phyloP scores from a whole-genome alignment of 2,797 vertebrate species.

The Hapalemur alaotrensis region DNA sequence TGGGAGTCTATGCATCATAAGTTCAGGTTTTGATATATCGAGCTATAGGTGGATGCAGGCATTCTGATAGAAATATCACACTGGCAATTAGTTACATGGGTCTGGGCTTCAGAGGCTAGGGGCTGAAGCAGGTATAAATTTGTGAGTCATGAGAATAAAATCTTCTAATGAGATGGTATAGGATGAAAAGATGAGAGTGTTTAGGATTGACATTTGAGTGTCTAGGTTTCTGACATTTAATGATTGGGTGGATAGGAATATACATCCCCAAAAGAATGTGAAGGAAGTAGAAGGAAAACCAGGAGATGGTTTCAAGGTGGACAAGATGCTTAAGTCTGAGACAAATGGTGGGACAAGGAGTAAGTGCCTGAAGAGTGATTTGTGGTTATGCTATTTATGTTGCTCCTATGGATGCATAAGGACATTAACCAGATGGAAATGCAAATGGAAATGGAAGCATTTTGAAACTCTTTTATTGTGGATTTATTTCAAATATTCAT shows the following conservation, averaged over 20 bases:
- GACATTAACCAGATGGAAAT: constrained; percentile 30
- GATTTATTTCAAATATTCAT: constrained; percentile 43
- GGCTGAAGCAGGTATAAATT: neutral
- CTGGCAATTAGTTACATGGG: neutral
- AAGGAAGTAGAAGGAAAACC: neutral
- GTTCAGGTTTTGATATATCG: neutral
- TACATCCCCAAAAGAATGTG: neutral
- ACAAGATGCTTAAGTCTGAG: neutral
- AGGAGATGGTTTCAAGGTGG: neutral
- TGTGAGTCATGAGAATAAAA: neutral
- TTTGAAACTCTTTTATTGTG: constrained; percentile 7
- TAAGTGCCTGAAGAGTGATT: neutral
- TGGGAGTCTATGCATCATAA: neutral
- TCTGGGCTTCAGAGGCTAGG: neutral
- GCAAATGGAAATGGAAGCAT: neutral
- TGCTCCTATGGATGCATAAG: neutral
- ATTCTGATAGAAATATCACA: neutral
- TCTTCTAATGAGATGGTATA: neutral
- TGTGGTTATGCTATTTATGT: neutral
- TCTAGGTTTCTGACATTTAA: neutral
- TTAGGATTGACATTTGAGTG: neutral
- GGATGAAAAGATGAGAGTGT: neutral
- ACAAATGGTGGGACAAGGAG: neutral
- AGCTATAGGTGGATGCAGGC: neutral
- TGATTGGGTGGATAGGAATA: neutral